Base-by-base conservation (phyloP, 2,113 vertebrate genomes). In the Shinisaurus crocodilurus region DNA sequence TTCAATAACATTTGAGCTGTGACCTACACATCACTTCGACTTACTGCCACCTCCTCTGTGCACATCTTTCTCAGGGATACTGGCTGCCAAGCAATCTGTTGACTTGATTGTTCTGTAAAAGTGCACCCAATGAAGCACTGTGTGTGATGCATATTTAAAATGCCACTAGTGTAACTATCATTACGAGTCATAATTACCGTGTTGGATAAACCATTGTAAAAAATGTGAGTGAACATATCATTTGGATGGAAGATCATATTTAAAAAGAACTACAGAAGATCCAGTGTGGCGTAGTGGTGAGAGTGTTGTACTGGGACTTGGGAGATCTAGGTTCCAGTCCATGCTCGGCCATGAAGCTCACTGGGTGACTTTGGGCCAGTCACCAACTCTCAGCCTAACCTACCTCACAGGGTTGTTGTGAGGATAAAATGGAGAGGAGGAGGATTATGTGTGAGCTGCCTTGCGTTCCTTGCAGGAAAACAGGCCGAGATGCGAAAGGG, bases 21-120 rank as follows among this genome's bases (percentile, higher is more conserved):
- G 29, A 40, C 48, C 50, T 43, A 10, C 2, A 43, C 27, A 89
- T 82, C 27, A 15, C 34, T 16, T 82, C 65, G 67, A 25, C 48
- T 43, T 34, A 54, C 6, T 57, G 18, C 43, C 10, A 27, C 18
- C 60, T 88, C n/a, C 16, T 88, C 74, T 65, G 27, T 65, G 37
- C 74, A 54, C 63, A 0, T 20, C 0, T 76, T 88, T 93, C 92
- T 92, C 91, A 91, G 69, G 92, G 92, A 91, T 94, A 95, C 83
- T 89, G 77, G 94, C 96, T 95, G 95, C 94, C 10, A 82, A 95
- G 93, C 82, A 93, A 94, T 83, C 75, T 80, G 37, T 69, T 96
- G 92, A 93, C 92, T 90, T 96, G 18, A 79, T 72, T 92, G 91
- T 93, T 92, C 96, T 93, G 93, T 85, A 84, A 93, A 63, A 86